phyloP scores from a whole-genome alignment of 2,113 vertebrate species.

The Thomomys bottae region DNA sequence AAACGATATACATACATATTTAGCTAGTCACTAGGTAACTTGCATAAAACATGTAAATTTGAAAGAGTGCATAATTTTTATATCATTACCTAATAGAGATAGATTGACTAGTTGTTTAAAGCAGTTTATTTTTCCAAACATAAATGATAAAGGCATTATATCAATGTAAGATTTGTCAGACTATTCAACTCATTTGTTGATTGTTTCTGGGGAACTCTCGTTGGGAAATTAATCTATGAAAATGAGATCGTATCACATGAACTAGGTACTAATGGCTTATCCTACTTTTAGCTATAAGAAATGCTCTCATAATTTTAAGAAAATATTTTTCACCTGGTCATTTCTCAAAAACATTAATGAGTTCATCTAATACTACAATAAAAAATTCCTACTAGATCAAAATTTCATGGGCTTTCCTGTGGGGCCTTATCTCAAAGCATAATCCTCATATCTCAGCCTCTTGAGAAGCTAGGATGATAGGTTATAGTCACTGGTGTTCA shows the following conservation, averaged over 20 bases:
- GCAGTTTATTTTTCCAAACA: neutral
- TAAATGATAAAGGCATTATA: neutral
- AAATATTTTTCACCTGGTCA: neutral
- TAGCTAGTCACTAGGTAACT: neutral
- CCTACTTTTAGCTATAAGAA: neutral
- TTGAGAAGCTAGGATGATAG: no score
- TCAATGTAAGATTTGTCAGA: neutral
- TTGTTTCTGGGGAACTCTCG: neutral
- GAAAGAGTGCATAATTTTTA: neutral
- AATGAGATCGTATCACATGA: neutral
- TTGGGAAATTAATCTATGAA: neutral
- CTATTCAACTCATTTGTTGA: constrained; percentile 5
- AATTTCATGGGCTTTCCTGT: no score
- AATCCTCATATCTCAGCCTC: no score
- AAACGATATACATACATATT: neutral
- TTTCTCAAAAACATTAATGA: neutral
- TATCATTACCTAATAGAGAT: neutral
- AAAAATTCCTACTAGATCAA: no score
- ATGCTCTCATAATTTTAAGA: neutral
- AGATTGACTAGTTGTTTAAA: constrained; percentile 30
- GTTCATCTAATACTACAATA: neutral
- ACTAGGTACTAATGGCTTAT: neutral
- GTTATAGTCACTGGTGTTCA: no score
- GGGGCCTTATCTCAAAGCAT: no score
- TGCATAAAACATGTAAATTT: constrained; percentile 5